phyloP scores from a whole-genome alignment of 2,888 invertebrate genomes.

The Harpalus rubripes region DNA sequence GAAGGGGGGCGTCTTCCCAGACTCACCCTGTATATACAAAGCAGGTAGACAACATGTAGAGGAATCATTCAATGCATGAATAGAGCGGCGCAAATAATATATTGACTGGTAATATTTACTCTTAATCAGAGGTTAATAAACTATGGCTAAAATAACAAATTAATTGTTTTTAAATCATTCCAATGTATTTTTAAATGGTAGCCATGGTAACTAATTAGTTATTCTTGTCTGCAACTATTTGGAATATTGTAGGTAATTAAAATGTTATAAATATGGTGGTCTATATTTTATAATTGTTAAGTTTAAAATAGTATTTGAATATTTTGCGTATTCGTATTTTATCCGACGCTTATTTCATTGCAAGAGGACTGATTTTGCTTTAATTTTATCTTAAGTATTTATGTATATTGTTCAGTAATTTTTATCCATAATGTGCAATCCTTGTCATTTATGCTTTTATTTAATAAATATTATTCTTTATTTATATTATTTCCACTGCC shows the following conservation, averaged over 20 bases:
- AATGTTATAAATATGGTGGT: background rate
- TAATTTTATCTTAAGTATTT: constrained; percentile 15
- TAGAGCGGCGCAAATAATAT: too few relatives aligned
- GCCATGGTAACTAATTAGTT: too few relatives aligned
- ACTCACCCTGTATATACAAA: too few relatives aligned
- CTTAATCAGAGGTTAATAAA: too few relatives aligned
- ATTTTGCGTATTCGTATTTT: constrained; percentile 16
- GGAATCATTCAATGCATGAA: too few relatives aligned
- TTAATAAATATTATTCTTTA: constrained; percentile 10
- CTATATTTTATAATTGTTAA: constrained; percentile 26
- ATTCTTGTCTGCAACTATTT: background rate
- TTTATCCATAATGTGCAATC: constrained; percentile 17
- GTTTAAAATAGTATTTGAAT: constrained; percentile 40
- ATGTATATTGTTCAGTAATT: background rate
- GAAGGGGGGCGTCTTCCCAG: too few relatives aligned
- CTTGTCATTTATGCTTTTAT: constrained; percentile 25
- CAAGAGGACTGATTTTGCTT: constrained; percentile 20
- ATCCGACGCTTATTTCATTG: constrained; percentile 27
- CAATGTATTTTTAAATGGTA: too few relatives aligned
- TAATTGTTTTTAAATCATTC: too few relatives aligned
- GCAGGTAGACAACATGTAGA: too few relatives aligned
- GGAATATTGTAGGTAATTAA: background rate
- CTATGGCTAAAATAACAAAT: too few relatives aligned
- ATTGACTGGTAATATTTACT: too few relatives aligned
- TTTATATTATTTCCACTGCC: constrained; percentile 5